A percentile compares a stretch with the other conserved stretches of the same genome.
These are phyloP conservation scores for Akabosia matsudoensis DNA, from an alignment of 1,140 invertebrate species.

Conservation along the genomic window DNA sequence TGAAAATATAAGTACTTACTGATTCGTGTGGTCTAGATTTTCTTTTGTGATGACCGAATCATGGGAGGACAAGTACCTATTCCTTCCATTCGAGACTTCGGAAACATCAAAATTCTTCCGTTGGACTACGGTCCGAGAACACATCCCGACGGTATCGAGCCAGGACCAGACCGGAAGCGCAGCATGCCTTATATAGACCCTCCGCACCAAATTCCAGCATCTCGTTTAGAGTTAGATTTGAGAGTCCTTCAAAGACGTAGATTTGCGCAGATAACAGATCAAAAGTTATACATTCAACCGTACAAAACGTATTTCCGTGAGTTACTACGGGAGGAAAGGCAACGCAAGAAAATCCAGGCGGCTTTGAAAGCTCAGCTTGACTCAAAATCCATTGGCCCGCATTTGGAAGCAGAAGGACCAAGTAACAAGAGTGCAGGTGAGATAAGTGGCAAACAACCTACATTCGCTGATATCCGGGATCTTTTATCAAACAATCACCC, in stretches of 20 bases:
- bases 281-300: background rate
- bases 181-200: background rate
- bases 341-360: background rate
- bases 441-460: background rate
- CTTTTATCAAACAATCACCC: background rate
- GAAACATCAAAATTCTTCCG: background rate
- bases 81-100: slow-evolving; percentile 12
- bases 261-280: background rate
- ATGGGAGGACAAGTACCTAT: background rate
- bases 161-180: background rate
- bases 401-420: background rate
- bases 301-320: slow-evolving; percentile 21
- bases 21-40: too few species aligned
- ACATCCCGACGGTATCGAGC: background rate
- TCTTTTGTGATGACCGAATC: slow-evolving; percentile 15
- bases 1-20: background rate
- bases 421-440: background rate
- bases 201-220: background rate
- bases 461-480: background rate
- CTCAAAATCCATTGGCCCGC: background rate
- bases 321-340: slow-evolving; percentile 3
- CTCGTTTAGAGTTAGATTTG: slow-evolving; percentile 1
- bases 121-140: background rate
- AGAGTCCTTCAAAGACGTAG: background rate
- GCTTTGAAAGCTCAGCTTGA: background rate